A percentile compares a stretch with the other conserved stretches of the same genome.
These are phyloP conservation scores for Argyresthia goedartella DNA, from an alignment of 2,888 invertebrate species.

Conservation along the genomic window DNA sequence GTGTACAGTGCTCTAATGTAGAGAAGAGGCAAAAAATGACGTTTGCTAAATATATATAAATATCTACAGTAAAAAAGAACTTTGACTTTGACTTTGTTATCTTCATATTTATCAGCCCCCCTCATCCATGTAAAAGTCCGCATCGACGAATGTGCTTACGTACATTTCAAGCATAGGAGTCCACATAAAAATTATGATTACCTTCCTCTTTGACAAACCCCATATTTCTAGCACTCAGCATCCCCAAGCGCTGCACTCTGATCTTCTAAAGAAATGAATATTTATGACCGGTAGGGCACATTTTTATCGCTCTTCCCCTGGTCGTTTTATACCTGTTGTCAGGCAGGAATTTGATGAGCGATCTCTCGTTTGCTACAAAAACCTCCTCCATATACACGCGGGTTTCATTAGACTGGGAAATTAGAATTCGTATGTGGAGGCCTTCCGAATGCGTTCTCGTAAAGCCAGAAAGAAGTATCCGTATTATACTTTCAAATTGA, in stretches of 20 bases:
- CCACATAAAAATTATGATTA: constrained; percentile 56
- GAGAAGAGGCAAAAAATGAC: too few species aligned
- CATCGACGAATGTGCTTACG: constrained; percentile 16
- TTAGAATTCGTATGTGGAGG: constrained; percentile 47
- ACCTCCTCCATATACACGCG: constrained; percentile 25
- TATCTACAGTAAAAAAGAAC: too few species aligned
- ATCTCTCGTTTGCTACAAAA: constrained; percentile 24
- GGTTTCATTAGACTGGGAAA: constrained; percentile 58
- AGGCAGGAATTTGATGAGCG: constrained; percentile 32
- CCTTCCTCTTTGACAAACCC: constrained; percentile 44
- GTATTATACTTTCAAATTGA: constrained; percentile 61
- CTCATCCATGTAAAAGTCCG: constrained; percentile 21
- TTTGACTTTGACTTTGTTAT: too few species aligned
- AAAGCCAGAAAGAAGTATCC: constrained; percentile 23
- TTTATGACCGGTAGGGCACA: constrained; percentile 44
- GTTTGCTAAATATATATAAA: too few species aligned
- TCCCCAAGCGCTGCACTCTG: constrained; percentile 17
- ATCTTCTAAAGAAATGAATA: constrained; percentile 42
- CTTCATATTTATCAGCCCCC: constrained; percentile 19
- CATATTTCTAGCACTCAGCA: constrained; percentile 47
- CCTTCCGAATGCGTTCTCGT: constrained; percentile 32
- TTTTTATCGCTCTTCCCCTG: constrained; percentile 46
- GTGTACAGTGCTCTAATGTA: too few species aligned
- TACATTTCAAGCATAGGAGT: constrained; percentile 1
- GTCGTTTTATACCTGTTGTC: constrained; percentile 32